Percentiles rank a stretch among this genome's conserved stretches.
Evolutionary conservation across 35 echinoderm and acorn worm species (phyloP).

Genomic region (Nesometra sesokonis): DNA sequence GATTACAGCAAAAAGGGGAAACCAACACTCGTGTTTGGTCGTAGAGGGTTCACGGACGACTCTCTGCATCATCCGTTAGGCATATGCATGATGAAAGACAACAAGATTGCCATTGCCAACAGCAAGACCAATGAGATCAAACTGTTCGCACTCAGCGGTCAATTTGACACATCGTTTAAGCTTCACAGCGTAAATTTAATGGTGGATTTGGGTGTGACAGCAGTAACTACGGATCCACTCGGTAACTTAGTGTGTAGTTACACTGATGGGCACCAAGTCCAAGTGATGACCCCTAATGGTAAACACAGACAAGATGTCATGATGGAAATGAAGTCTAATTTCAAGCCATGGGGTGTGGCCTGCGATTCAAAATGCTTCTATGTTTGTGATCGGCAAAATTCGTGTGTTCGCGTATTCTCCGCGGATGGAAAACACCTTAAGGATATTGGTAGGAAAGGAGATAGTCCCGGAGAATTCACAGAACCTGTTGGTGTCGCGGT

Average conservation of each 20-base stretch:
- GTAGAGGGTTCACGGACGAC: background rate
- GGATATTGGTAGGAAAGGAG: slow-evolving; percentile 5
- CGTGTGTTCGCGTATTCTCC: slow-evolving; percentile 5
- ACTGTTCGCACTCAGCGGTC: slow-evolving; percentile 1
- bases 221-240: background rate
- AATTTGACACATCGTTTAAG: background rate
- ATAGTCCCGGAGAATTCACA: background rate
- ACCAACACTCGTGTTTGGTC: background rate
- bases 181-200: background rate
- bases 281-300: background rate
- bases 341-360: slow-evolving; percentile 22
- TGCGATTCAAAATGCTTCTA: slow-evolving; percentile 3
- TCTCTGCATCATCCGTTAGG: background rate
- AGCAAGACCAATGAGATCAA: slow-evolving; percentile 26
- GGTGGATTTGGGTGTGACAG: background rate
- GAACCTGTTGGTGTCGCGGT: slow-evolving; percentile 10
- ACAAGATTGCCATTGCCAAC: slow-evolving; percentile 5
- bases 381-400: slow-evolving; percentile 24
- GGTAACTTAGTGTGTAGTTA: slow-evolving; percentile 8
- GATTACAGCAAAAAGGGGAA: background rate
- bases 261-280: slow-evolving; percentile 7
- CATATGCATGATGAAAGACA: background rate
- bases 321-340: background rate
- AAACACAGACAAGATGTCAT: background rate
- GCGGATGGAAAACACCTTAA: background rate